Percentiles rank a stretch among this genome's conserved stretches.
Evolutionary conservation across 2,888 invertebrate species (phyloP).

Genomic region (Apocheima hispidaria): DNA sequence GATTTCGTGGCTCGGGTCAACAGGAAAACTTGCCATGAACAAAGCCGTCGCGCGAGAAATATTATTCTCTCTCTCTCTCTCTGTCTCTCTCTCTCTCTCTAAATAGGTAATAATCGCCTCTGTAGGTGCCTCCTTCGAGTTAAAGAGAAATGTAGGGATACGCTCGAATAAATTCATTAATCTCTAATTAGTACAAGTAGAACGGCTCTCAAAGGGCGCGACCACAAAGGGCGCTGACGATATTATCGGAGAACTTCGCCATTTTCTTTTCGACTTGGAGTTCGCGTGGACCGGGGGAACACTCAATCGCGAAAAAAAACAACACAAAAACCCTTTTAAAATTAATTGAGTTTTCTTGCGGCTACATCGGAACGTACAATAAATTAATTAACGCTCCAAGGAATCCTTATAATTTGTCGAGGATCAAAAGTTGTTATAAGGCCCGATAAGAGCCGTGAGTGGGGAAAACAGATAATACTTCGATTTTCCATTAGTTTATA

Average conservation of each 20-base stretch:
- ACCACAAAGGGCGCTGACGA: slow-evolving; percentile 69
- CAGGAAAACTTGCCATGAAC: slow-evolving; percentile 10
- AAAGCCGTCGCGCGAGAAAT: slow-evolving; percentile 11
- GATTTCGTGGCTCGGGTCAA: slow-evolving; percentile 13
- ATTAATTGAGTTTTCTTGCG: slow-evolving; percentile 86
- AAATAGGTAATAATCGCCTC: slow-evolving; percentile 38
- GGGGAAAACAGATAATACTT: slow-evolving; percentile 78
- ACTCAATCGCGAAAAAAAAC: slow-evolving; percentile 77
- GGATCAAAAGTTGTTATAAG: slow-evolving; percentile 80
- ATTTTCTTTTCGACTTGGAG: slow-evolving; percentile 69
- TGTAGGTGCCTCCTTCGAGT: slow-evolving; percentile 23
- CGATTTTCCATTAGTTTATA: slow-evolving; percentile 85
- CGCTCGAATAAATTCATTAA: slow-evolving; percentile 71
- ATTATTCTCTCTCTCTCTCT: slow-evolving; percentile 34
- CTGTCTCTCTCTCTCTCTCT: slow-evolving; percentile 36
- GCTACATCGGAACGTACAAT: slow-evolving; percentile 83
- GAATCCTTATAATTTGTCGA: slow-evolving; percentile 84
- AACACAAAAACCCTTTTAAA: slow-evolving; percentile 86
- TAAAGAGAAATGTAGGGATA: slow-evolving; percentile 39
- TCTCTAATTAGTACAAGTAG: slow-evolving; percentile 77
- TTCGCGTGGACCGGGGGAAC: slow-evolving; percentile 48
- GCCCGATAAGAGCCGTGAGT: slow-evolving; percentile 51
- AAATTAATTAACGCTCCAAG: slow-evolving; percentile 85
- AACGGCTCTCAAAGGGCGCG: slow-evolving; percentile 67
- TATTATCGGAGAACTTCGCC: slow-evolving; percentile 72